Conservation (phyloP, 2,888 invertebrate species). For the Norana najaformis region DNA sequence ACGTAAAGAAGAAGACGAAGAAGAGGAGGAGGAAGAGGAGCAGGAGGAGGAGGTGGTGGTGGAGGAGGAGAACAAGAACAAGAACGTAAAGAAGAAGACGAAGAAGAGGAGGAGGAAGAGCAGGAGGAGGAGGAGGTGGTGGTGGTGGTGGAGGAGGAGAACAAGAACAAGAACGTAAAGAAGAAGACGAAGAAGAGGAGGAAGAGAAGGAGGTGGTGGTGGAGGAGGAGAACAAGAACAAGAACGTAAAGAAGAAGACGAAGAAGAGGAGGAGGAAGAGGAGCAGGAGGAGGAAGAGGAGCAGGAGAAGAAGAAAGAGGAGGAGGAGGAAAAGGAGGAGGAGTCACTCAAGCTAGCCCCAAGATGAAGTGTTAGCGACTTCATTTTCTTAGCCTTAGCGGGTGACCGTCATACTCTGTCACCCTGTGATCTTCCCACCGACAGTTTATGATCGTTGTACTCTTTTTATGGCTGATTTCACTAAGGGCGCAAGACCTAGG, state of each 20-base stretch:
- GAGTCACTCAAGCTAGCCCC: background rate
- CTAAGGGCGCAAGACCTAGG: too few species aligned
- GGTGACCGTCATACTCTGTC: too few species aligned
- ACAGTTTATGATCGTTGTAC: too few species aligned
- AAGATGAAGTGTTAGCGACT: too few species aligned
- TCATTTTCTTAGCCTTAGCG: too few species aligned
- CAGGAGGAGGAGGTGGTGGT: constrained; percentile 1
- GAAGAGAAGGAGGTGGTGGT: background rate
- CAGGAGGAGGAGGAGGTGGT: background rate
- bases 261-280: background rate
- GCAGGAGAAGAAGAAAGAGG: background rate
- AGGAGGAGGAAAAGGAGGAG: background rate
- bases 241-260: background rate
- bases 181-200: background rate
- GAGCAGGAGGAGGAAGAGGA: background rate
- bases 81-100: background rate
- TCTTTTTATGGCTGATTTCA: too few species aligned
- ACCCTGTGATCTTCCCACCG: too few species aligned
- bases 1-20: background rate
- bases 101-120: background rate
- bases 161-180: background rate
- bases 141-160: background rate
- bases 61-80: background rate
- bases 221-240: background rate
- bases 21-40: background rate